phyloP scores from a whole-genome alignment of 2,113 vertebrate species.

The Ailurus styani region DNA sequence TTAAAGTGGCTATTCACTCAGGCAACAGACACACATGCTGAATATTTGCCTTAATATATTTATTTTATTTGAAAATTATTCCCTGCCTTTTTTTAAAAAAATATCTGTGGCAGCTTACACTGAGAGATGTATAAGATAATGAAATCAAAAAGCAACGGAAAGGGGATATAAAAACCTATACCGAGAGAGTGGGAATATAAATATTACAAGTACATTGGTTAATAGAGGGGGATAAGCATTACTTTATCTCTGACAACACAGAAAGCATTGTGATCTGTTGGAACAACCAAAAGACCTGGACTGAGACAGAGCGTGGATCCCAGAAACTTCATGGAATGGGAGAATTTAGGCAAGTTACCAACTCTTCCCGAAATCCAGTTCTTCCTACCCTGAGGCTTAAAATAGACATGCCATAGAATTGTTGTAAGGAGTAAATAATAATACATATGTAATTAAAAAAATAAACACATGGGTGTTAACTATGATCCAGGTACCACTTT shows the following conservation, averaged over 20 bases:
- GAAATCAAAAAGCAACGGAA: neutral
- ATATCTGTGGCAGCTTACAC: neutral
- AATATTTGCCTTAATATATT: neutral
- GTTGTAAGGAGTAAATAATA: neutral
- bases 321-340: neutral
- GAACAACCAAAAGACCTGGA: neutral
- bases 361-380: neutral
- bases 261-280: neutral
- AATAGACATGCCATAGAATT: neutral
- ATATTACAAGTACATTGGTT: neutral
- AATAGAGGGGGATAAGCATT: neutral
- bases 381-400: neutral
- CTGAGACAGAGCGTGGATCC: neutral
- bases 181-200: neutral
- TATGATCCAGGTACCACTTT: neutral
- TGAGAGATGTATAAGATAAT: neutral
- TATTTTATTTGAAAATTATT: conserved; percentile 1
- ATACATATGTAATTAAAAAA: neutral
- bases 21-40: neutral
- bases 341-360: neutral
- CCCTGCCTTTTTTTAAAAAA: neutral
- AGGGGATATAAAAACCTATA: neutral
- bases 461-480: neutral
- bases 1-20: neutral
- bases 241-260: neutral